Percentiles rank a stretch among this genome's conserved stretches.
Conservation (phyloP, 2,888 invertebrate genomes). For the Peribatodes rhomboidaria region DNA sequence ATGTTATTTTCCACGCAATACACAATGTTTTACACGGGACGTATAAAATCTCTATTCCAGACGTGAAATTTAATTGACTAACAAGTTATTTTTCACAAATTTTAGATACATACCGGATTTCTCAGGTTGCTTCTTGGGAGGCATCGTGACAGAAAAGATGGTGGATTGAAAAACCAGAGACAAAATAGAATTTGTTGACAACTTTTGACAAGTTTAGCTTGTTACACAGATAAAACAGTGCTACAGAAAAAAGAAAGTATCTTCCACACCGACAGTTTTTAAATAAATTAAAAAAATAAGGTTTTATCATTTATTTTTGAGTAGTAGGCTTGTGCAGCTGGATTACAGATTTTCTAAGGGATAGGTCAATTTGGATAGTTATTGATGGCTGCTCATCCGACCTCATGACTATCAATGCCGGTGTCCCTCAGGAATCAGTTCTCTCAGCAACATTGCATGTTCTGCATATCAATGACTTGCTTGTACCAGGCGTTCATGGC, state of each 20-base stretch:
- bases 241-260: background rate
- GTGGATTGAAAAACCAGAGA: slow-evolving; percentile 60
- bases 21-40: background rate
- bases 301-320: background rate
- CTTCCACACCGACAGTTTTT: background rate
- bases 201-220: background rate
- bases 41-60: background rate
- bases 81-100: slow-evolving; percentile 1
- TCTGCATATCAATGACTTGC: too few species aligned
- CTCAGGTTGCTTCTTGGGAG: slow-evolving; percentile 95
- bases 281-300: background rate
- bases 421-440: too few species aligned
- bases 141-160: slow-evolving; percentile 90
- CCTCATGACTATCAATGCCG: too few species aligned
- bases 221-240: background rate
- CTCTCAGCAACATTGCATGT: too few species aligned
- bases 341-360: too few species aligned
- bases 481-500: too few species aligned
- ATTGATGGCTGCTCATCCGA: too few species aligned
- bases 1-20: slow-evolving; percentile 2
- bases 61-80: slow-evolving; percentile 6
- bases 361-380: too few species aligned
- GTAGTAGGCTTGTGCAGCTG: background rate
- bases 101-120: slow-evolving; percentile 90
- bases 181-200: slow-evolving; percentile 21